Percentiles rank a stretch among this genome's conserved stretches.
phyloP scores from a whole-genome alignment of 92 coral and sea anemone genomes.

The Anthopleura xanthogrammica region DNA sequence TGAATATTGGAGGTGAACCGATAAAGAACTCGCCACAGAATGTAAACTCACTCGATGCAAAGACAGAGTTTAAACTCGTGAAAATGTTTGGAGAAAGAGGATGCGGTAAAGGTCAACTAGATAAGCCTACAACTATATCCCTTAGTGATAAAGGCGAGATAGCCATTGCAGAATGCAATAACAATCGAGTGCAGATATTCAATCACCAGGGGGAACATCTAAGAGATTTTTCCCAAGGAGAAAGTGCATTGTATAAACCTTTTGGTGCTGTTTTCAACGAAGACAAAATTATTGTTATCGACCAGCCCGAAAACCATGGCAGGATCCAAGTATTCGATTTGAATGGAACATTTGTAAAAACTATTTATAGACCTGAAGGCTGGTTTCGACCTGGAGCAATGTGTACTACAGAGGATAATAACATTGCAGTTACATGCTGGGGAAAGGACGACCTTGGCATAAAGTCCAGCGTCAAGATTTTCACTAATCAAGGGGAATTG shows the following conservation, averaged over 20 bases:
- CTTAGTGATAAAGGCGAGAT: slow-evolving; percentile 5
- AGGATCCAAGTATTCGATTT: not conserved
- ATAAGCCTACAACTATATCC: not conserved
- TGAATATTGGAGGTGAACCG: slow-evolving; percentile 11
- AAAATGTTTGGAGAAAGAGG: slow-evolving; percentile 8
- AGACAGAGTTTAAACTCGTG: not conserved
- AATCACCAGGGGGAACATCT: not conserved
- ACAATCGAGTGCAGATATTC: slow-evolving; percentile 10
- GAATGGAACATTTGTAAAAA: slow-evolving; percentile 4
- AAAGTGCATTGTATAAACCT: not conserved
- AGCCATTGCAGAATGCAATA: not conserved
- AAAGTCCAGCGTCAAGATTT: not conserved
- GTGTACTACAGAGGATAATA: slow-evolving; percentile 8
- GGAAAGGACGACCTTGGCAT: not conserved
- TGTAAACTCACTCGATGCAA: not conserved
- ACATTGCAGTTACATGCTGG: not conserved
- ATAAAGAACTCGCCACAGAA: slow-evolving; percentile 2
- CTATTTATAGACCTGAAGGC: not conserved
- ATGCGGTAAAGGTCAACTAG: not conserved
- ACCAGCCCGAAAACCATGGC: slow-evolving; percentile 1
- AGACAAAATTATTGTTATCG: not conserved
- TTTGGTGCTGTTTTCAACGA: not conserved
- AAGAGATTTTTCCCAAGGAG: not conserved
- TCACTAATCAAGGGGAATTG: slow-evolving; percentile 3
- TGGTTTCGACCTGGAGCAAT: not conserved